Percentiles rank a stretch among this genome's conserved stretches.
Conservation (phyloP, 1,140 invertebrate species). For the Lanistes nyassanus region DNA sequence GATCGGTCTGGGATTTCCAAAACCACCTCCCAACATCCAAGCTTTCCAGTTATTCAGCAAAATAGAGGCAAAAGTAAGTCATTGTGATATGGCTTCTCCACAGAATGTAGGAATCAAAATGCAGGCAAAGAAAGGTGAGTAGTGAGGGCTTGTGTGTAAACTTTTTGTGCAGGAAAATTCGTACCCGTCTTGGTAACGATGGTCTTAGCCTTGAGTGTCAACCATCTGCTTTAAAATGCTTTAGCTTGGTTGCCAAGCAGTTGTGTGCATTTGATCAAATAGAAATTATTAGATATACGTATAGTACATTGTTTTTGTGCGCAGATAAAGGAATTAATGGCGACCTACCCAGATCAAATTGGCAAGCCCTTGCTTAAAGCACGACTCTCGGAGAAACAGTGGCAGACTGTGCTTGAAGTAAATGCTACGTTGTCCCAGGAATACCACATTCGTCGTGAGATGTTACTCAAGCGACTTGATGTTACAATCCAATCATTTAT, state of each 20-base stretch:
- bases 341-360: slow-evolving; percentile 73
- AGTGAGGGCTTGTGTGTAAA: no score
- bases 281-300: no score
- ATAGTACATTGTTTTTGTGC: slow-evolving; percentile 23
- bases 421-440: slow-evolving; percentile 82
- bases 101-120: no score
- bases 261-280: no score
- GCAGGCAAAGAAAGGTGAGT: no score
- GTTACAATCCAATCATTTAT: slow-evolving; percentile 93
- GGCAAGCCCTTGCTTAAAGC: slow-evolving; percentile 84
- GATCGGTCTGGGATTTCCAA: slow-evolving; percentile 81
- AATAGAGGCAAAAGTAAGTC: slow-evolving; percentile 74
- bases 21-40: slow-evolving; percentile 85
- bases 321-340: slow-evolving; percentile 76
- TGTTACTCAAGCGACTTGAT: slow-evolving; percentile 89
- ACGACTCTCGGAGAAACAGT: slow-evolving; percentile 81
- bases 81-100: neutral
- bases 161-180: no score
- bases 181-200: no score
- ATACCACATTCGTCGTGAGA: slow-evolving; percentile 84
- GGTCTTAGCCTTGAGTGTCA: no score
- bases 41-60: slow-evolving; percentile 81
- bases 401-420: slow-evolving; percentile 77
- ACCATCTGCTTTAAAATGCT: no score
- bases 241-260: no score